phyloP scores from a whole-genome alignment of 2,113 vertebrate genomes.

The Nycticorax nycticorax region DNA sequence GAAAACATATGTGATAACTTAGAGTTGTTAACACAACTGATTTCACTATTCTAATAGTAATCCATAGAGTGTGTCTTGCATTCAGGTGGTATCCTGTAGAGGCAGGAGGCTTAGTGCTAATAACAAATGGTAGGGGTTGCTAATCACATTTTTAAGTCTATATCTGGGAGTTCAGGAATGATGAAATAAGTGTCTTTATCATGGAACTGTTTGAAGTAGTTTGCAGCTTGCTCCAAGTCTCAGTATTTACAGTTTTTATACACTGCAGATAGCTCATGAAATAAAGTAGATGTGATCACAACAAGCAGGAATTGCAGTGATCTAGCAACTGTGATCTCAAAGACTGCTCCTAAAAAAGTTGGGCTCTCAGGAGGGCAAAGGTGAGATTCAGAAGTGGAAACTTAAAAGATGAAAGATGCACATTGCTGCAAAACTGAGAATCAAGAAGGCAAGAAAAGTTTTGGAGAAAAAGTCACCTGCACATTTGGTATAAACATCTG shows the following conservation, averaged over 20 bases:
- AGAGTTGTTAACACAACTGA: neutral
- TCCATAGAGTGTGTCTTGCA: neutral
- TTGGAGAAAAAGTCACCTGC: neutral
- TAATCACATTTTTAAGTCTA: neutral
- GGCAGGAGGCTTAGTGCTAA: neutral
- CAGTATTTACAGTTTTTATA: neutral
- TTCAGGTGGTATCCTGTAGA: neutral
- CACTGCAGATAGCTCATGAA: neutral
- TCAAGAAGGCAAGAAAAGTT: neutral
- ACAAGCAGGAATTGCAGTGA: neutral
- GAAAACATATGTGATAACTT: neutral
- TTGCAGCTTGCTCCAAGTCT: neutral
- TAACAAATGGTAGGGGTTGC: neutral
- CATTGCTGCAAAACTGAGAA: accelerated
- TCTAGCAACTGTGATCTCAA: neutral
- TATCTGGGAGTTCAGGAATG: neutral
- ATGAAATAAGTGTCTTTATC: neutral
- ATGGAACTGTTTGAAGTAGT: neutral
- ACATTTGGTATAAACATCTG: neutral
- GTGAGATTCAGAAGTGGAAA: neutral
- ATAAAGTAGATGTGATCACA: neutral
- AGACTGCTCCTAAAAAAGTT: neutral
- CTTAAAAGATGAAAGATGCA: neutral
- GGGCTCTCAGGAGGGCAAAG: neutral
- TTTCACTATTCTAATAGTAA: neutral